Percentiles rank a stretch among this genome's conserved stretches.
Evolutionary conservation across 2,888 invertebrate genomes (phyloP).

Genomic region (Amblyteles armatorius): DNA sequence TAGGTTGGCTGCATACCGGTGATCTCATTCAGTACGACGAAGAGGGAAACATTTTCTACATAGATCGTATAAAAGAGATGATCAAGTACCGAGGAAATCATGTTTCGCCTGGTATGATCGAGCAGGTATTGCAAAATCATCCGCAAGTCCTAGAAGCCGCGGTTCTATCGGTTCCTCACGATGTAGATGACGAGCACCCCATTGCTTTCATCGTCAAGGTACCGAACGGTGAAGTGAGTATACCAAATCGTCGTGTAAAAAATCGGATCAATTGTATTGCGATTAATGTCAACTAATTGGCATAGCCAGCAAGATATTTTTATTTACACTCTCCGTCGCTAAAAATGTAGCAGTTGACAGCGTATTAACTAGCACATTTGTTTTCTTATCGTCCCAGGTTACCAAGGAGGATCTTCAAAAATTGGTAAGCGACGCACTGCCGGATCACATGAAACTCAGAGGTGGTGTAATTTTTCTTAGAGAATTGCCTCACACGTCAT

Average conservation of each 20-base stretch:
- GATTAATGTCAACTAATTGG: neutral
- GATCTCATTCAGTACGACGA: conserved; percentile 77
- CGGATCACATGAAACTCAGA: conserved; percentile 74
- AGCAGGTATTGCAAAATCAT: conserved; percentile 72
- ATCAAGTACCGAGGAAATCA: conserved; percentile 76
- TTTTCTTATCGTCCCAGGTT: conserved; percentile 70
- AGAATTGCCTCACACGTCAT: conserved; percentile 74
- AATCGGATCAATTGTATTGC: conserved; percentile 2
- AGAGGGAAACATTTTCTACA: conserved; percentile 75
- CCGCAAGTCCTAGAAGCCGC: conserved; percentile 73
- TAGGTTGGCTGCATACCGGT: conserved; percentile 77
- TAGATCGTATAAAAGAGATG: conserved; percentile 77
- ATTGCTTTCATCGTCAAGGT: conserved; percentile 74
- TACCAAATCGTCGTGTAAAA: conserved; percentile 35
- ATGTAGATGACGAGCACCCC: conserved; percentile 73
- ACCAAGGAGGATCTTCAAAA: conserved; percentile 76
- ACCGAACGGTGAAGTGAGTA: conserved; percentile 60
- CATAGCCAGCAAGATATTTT: neutral
- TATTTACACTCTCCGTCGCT: neutral
- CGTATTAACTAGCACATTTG: neutral
- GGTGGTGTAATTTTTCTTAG: conserved; percentile 78
- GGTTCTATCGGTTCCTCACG: conserved; percentile 72
- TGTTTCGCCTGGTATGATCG: conserved; percentile 76
- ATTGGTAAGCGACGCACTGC: conserved; percentile 71
- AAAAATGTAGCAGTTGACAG: neutral